Evolutionary conservation across 1,140 invertebrate species (phyloP).

Genomic region (Cylas formicarius): DNA sequence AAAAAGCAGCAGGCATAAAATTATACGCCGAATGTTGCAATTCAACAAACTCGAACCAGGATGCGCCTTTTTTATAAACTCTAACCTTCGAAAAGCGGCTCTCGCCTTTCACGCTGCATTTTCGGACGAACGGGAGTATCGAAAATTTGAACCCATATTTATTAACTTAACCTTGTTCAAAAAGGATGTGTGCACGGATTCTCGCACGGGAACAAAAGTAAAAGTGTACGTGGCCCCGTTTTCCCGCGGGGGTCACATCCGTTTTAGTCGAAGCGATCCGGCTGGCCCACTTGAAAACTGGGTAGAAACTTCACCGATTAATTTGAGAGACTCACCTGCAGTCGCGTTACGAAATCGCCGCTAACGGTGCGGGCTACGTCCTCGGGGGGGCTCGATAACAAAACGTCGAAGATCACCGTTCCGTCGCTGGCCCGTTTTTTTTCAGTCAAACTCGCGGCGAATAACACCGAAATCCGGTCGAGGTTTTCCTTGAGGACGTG

Average conservation of each 20-base stretch:
- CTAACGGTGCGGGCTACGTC: slow-evolving; percentile 29
- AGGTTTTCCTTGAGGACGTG: slow-evolving; percentile 37
- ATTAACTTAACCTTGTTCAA: not conserved
- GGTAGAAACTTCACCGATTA: slow-evolving; percentile 10
- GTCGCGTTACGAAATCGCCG: slow-evolving; percentile 36
- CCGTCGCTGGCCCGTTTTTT: slow-evolving; percentile 26
- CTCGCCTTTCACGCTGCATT: slow-evolving; percentile 20
- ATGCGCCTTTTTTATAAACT: slow-evolving; percentile 31
- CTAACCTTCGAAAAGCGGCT: slow-evolving; percentile 25
- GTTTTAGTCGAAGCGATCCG: slow-evolving; percentile 25
- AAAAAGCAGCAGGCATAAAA: slow-evolving; percentile 9
- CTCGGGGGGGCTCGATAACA: slow-evolving; percentile 25
- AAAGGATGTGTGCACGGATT: slow-evolving; percentile 13
- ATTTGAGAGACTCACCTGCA: slow-evolving; percentile 35
- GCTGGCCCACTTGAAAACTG: slow-evolving; percentile 26
- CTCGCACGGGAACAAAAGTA: slow-evolving; percentile 24
- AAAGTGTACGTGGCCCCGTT: slow-evolving; percentile 27
- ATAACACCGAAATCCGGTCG: slow-evolving; percentile 37
- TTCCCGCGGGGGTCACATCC: slow-evolving; percentile 29
- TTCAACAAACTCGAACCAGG: no score
- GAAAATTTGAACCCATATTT: slow-evolving; percentile 5
- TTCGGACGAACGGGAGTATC: slow-evolving; percentile 4
- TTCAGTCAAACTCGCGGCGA: slow-evolving; percentile 37
- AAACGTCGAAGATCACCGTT: slow-evolving; percentile 32
- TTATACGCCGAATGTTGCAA: no score